phyloP scores from a whole-genome alignment of 2,797 vertebrate genomes.

The Podarcis siculus region DNA sequence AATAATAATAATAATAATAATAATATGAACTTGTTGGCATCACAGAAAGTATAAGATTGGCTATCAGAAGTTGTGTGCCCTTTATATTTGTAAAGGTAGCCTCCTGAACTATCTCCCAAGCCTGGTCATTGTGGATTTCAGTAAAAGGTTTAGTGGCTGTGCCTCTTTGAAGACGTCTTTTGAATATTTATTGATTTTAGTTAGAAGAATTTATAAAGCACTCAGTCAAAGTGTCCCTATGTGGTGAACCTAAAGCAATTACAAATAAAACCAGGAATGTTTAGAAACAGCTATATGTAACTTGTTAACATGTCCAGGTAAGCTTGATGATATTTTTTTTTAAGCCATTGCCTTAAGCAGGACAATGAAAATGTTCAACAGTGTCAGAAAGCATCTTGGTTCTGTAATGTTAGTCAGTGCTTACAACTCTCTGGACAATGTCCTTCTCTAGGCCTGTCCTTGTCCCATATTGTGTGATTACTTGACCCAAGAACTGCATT shows the following conservation, averaged over 20 bases:
- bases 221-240: too few relatives aligned
- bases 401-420: neutral
- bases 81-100: neutral
- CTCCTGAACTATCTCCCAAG: neutral
- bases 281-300: too few relatives aligned
- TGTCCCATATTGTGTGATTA: neutral
- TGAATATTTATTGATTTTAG: neutral
- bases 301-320: too few relatives aligned
- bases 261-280: too few relatives aligned
- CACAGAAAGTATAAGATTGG: too few relatives aligned
- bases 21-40: too few relatives aligned
- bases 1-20: too few relatives aligned
- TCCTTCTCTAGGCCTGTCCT: neutral
- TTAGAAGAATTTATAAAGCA: too few relatives aligned
- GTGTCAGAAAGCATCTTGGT: neutral
- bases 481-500: neutral
- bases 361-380: neutral
- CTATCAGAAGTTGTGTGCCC: too few relatives aligned
- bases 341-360: too few relatives aligned
- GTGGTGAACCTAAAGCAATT: too few relatives aligned
- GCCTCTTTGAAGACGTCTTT: neutral
- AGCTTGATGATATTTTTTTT: too few relatives aligned
- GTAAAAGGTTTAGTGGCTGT: neutral
- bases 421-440: neutral
- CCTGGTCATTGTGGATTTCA: neutral